Evolutionary conservation across 2,113 vertebrate species (phyloP), one percentile per base, ranked within the genome.

Genomic region (Pygoscelis adeliae): DNA sequence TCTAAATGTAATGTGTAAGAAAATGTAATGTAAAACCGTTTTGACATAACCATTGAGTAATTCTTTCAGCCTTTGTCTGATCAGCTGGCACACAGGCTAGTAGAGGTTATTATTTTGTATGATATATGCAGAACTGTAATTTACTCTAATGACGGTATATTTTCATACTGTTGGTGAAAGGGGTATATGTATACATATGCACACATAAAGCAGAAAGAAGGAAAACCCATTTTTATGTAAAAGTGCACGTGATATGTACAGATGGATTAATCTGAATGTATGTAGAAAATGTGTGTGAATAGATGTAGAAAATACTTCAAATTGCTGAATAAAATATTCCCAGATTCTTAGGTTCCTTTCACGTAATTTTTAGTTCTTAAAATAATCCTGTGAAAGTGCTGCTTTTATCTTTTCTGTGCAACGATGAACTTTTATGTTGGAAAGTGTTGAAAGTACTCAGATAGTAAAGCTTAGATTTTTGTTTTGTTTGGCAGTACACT

Each of bases 401-500:
- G 81, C 97, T 98, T 98, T 98, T 98, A 98, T 98, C 97, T 98
- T 97, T 96, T 91, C 92, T 95, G 81, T 96, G 65, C 90, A 95
- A 81, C 65, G 95, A 97, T 98, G 95, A 98, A 98, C 97, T 98
- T 98, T 97, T 98, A 97, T 98, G 95, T 97, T 98, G 96, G 96
- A 98, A 97, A 97, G 91, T 97, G 96, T 98, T 98, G 95, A 98
- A 98, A 98, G 94, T 97, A 94, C 97, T 97, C 93, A 84, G 92
- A 98, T 98, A 98, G 97, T 96, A 97, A 97, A 98, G 94, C 95
- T 97, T 96, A 95, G 92, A 96, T 92, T 98, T 98, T 95, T 99
- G 98, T 99, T 99, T 99, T 98, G 97, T 98, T 99, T 99, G 99
- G 99, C 98, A 94, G 98, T 98, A 97, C 97, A 91, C 95, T 98